Evolutionary conservation across 2,113 vertebrate genomes (phyloP), one percentile per base, ranked within the genome.

Genomic region (Entelurus aequoreus): DNA sequence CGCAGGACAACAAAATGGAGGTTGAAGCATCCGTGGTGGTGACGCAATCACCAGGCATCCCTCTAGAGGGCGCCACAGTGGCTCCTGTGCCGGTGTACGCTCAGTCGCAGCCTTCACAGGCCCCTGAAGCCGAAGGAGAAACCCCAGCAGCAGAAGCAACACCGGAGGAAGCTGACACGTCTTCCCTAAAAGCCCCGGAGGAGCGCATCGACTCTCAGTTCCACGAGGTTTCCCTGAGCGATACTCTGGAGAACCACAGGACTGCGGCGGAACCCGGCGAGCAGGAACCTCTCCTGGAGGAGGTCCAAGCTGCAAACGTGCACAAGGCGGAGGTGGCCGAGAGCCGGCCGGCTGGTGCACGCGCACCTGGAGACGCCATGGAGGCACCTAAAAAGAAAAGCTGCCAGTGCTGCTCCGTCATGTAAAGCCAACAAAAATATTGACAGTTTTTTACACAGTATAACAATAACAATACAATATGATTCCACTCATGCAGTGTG

Each of bases 321-420:
- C 48, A 46, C 15, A 71, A 71, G 15, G n/a, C 57, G 8, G 63
- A 76, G 16, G 47, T 47, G 7, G 57, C 68, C 62, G 54, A 56
- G n/a, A 48, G 14, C 52, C 54, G 47, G 19, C 13, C 40, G 40
- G 6, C 62, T 0, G 5, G 19, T 67, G 63, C 66, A 60, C 69
- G 14, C 0, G 48, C 12, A 36, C 73, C 46, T 19, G 71, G 51
- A 38, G 83, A 64, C 16, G 77, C 59, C 6, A 40, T 9, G 0
- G 59, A 55, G 4, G 37, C 57, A 1, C 77, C 84, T 36, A 91
- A 91, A 68, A 69, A 5, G 50, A 87, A 89, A 84, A 75, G 62
- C 75, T 91, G 89, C 68, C 74, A 84, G 74, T 92, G 91, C 81
- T 92, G 91, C 78, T 79, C 86, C 0, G 57, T 92, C 75, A 91